Evolutionary conservation across 2,113 vertebrate species (phyloP), one percentile per base, ranked within the genome.

Genomic region (Calonectris borealis): DNA sequence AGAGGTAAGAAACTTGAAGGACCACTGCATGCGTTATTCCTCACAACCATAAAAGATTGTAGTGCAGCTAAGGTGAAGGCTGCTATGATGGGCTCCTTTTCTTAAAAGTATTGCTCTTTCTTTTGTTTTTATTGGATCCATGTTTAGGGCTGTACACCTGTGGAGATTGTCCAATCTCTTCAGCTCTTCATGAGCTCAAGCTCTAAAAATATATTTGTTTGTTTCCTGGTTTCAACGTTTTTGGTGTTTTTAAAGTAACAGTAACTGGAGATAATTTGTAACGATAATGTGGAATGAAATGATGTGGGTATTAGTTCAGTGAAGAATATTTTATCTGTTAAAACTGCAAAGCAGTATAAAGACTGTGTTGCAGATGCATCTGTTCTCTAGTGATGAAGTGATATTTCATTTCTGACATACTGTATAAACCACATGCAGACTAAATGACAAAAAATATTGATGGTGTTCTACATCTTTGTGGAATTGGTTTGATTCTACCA

Each of bases 21-120:
- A 48, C 44, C 1, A 1, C 27, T 36, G 62, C 12, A 1, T 42
- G 61, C 2, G 0, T 58, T 76, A 4, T 1, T 55, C 13, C 24
- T 46, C 13, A 0, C 3, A 26, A 21, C 16, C 22, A 1, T 11
- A 3, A 36, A 27, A 62, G 21, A 7, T 8, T 11, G 12, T 46
- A 8, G 42, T 11, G 10, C 31, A 48, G 4, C 20, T 26, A 9
- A 38, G 26, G 19, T 7, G 31, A 13, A 65, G 6, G 49, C 36
- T 70, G 64, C 51, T 38, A 0, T 4, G 10, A 7, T 48, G 12
- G 14, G 7, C 52, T 76, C 3, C 7, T 62, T 11, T 11, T 60
- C 22, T 6, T 48, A 44, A 17, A 90, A 42, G 9, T 2, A 6
- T 3, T 61, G 54, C 27, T 54, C 9, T 5, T 26, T 9, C 51